Evolutionary conservation across 35 echinoderm and acorn worm genomes (phyloP).

Genomic region (Patiria miniata): DNA sequence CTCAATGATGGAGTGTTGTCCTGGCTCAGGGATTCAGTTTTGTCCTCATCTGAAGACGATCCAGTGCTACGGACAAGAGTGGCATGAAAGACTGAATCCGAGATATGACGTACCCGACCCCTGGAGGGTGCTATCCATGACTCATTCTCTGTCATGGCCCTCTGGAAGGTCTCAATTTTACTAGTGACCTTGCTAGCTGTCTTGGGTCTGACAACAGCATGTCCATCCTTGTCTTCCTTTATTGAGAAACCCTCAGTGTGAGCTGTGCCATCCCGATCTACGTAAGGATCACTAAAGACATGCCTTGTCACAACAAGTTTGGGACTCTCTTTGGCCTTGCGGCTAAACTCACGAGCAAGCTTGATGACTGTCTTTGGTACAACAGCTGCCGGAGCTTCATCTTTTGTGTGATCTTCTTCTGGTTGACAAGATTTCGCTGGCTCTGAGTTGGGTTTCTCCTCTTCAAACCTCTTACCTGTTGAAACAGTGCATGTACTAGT

Average conservation of each 20-base stretch:
- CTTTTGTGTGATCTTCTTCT: neutral
- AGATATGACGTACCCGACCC: neutral
- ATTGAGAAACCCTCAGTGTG: neutral
- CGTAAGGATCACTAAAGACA: neutral
- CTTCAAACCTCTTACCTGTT: neutral
- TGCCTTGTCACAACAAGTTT: neutral
- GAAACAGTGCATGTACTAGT: neutral
- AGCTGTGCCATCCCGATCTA: neutral
- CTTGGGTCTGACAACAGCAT: neutral
- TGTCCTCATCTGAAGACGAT: conserved; percentile 62
- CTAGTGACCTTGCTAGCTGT: neutral
- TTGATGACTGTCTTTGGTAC: conserved; percentile 47
- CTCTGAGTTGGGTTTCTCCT: neutral
- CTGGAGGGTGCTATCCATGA: neutral
- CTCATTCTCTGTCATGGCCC: conserved; percentile 14
- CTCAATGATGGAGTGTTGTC: neutral
- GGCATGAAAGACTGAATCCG: conserved; percentile 7
- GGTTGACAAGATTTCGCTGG: neutral
- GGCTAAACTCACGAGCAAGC: conserved; percentile 81
- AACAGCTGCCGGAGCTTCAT: neutral
- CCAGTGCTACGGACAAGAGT: neutral
- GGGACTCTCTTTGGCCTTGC: conserved; percentile 66
- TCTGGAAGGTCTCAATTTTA: conserved; percentile 20
- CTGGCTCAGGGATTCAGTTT: neutral
- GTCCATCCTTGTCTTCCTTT: conserved; percentile 10